phyloP scores from a whole-genome alignment of 2,888 invertebrate species.

The Nephrocerus scutellatus region DNA sequence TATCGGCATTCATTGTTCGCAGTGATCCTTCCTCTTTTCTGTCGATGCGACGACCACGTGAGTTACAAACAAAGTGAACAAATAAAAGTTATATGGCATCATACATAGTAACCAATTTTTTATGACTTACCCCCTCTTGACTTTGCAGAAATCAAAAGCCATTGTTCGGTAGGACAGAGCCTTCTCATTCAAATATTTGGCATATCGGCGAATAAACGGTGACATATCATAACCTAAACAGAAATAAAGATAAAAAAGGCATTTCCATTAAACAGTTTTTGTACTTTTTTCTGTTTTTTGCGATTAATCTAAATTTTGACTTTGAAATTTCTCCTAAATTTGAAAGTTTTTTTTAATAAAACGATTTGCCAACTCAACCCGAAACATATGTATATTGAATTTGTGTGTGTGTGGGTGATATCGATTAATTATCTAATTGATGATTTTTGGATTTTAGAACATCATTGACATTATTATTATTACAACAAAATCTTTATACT shows the following conservation, averaged over 20 bases:
- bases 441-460: slow-evolving; percentile 16
- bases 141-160: slow-evolving; percentile 99
- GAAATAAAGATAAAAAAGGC: slow-evolving; percentile 9
- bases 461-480: slow-evolving; percentile 17
- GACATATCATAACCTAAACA: slow-evolving; percentile 95
- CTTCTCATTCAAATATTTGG: slow-evolving; percentile 99
- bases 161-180: slow-evolving; percentile 96
- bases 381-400: slow-evolving; percentile 1
- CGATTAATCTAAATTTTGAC: background rate
- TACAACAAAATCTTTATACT: slow-evolving; percentile 7
- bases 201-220: slow-evolving; percentile 96
- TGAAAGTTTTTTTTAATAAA: background rate
- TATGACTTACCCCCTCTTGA: slow-evolving; percentile 84
- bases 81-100: too few relatives aligned
- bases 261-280: slow-evolving; percentile 2
- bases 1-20: slow-evolving; percentile 95
- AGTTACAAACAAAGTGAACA: too few relatives aligned
- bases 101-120: too few relatives aligned
- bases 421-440: slow-evolving; percentile 21
- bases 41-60: too few relatives aligned
- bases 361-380: background rate
- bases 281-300: background rate
- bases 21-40: slow-evolving; percentile 96
- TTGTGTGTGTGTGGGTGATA: slow-evolving; percentile 15
- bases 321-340: too few relatives aligned